These are phyloP conservation scores for Sinocyclocheilus grahami DNA, from an alignment of 2,113 vertebrate genomes.

Conservation along the genomic window DNA sequence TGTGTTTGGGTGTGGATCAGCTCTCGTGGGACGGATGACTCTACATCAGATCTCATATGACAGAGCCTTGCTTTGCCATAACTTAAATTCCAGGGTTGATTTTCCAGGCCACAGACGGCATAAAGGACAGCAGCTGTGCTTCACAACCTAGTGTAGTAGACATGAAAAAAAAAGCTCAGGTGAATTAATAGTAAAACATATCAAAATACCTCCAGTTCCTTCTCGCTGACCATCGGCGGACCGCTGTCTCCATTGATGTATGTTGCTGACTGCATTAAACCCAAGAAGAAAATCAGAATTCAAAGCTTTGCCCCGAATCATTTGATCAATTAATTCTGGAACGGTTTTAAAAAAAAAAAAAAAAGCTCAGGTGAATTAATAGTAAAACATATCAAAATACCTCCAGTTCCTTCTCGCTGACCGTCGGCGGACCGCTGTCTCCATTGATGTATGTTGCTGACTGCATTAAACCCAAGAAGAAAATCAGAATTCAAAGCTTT, in stretches of 20 bases:
- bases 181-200: neutral
- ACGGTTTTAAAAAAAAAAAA: neutral
- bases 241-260: constrained; percentile 88
- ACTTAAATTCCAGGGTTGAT: constrained; percentile 20
- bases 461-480: constrained; percentile 65
- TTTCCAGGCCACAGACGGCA: neutral
- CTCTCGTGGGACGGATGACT: neutral
- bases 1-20: constrained; percentile 4
- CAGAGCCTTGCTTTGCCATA: constrained; percentile 9
- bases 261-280: constrained; percentile 71
- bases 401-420: constrained; percentile 86
- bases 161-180: neutral
- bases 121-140: no score
- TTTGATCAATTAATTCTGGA: neutral
- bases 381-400: constrained; percentile 68
- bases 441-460: constrained; percentile 87
- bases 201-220: constrained; percentile 86
- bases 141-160: no score
- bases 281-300: constrained; percentile 55
- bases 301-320: neutral
- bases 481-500: neutral
- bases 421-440: constrained; percentile 74
- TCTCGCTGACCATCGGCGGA: constrained; percentile 75
- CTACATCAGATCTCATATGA: constrained; percentile 28
- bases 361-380: neutral